Evolutionary conservation across 2,888 invertebrate genomes (phyloP).

Genomic region (Troides oblongomaculatus): DNA sequence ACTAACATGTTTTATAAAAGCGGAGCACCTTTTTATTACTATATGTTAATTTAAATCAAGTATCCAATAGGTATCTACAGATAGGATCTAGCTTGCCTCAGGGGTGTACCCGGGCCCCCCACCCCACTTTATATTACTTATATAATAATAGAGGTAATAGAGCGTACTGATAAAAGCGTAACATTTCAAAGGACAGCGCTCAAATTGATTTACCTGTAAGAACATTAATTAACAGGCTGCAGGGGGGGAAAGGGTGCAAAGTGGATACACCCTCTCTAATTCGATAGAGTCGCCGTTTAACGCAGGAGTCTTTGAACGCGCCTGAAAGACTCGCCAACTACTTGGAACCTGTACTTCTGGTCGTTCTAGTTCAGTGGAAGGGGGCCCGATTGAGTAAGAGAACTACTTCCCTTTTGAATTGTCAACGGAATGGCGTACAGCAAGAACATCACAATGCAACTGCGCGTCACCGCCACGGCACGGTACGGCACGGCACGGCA

Average conservation of each 20-base stretch:
- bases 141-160: background rate
- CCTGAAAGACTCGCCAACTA: constrained; percentile 13
- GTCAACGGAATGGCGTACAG: no score
- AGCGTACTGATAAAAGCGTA: constrained; percentile 4
- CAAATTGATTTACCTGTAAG: constrained; percentile 22
- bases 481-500: no score
- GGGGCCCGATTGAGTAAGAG: no score
- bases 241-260: constrained; percentile 13
- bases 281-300: constrained; percentile 11
- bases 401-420: no score
- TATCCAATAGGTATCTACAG: no score
- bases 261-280: constrained; percentile 5
- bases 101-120: background rate
- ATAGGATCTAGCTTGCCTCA: background rate
- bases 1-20: no score
- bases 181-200: constrained; percentile 18
- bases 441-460: no score
- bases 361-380: no score
- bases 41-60: no score
- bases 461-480: no score
- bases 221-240: constrained; percentile 16
- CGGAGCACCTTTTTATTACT: no score
- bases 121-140: background rate
- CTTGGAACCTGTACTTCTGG: no score
- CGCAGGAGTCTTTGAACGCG: constrained; percentile 5